phyloP scores from a whole-genome alignment of 2,113 vertebrate species.

The Todiramphus saurophagus region DNA sequence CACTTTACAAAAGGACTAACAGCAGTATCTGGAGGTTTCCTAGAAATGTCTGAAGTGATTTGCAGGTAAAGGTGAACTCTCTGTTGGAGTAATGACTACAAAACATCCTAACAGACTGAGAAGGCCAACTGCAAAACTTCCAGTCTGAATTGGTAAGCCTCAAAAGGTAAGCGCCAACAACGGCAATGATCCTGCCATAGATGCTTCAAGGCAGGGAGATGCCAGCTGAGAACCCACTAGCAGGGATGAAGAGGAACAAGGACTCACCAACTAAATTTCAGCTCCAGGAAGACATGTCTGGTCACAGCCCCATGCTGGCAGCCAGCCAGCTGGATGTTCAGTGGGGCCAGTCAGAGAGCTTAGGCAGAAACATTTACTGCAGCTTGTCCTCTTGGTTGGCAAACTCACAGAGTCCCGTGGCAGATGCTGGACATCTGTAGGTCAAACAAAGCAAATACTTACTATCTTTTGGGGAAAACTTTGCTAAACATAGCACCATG shows the following conservation, averaged over 20 bases:
- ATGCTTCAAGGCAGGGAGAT: background rate
- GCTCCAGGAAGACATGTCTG: background rate
- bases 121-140: background rate
- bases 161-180: background rate
- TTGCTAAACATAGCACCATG: background rate
- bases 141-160: background rate
- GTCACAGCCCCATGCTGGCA: background rate
- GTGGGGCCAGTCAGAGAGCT: background rate
- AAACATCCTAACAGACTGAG: background rate
- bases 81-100: background rate
- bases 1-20: slow-evolving; percentile 53
- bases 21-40: slow-evolving; percentile 33
- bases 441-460: background rate
- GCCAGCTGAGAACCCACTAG: background rate
- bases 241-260: background rate
- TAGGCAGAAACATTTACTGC: background rate
- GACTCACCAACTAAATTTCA: background rate
- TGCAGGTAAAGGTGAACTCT: slow-evolving; percentile 25
- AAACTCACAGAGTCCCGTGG: background rate
- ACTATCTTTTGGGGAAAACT: background rate
- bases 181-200: background rate
- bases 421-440: background rate
- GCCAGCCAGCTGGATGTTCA: background rate
- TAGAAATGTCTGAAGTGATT: slow-evolving; percentile 24
- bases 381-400: background rate